A percentile compares a stretch with the other conserved stretches of the same genome.
Conservation (phyloP, 2,113 vertebrate species). For the Oncorhynchus kisutch region DNA sequence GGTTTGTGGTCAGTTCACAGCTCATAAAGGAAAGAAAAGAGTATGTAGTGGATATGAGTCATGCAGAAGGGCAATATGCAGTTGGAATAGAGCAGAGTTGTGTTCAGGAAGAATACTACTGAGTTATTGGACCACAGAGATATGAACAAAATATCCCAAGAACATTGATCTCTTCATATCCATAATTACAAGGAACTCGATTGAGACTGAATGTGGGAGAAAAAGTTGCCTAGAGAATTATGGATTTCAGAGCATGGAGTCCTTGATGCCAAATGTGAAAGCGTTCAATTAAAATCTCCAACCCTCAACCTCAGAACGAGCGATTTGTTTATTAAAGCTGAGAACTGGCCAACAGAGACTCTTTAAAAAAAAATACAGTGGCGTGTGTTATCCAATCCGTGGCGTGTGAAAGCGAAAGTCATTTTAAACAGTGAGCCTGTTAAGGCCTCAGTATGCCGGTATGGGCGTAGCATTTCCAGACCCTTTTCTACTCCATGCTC, state of each 20-base stretch:
- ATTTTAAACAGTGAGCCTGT: slow-evolving; percentile 41
- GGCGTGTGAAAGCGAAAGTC: slow-evolving; percentile 39
- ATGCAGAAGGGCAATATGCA: slow-evolving; percentile 24
- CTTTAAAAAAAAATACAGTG: slow-evolving; percentile 37
- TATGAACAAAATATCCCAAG: slow-evolving; percentile 49
- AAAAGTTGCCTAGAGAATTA: slow-evolving; percentile 47
- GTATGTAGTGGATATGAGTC: slow-evolving; percentile 48
- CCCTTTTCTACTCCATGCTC: slow-evolving; percentile 24
- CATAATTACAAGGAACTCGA: slow-evolving; percentile 59
- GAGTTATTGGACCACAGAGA: slow-evolving; percentile 55
- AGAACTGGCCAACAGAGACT: slow-evolving; percentile 33
- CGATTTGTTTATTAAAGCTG: slow-evolving; percentile 45
- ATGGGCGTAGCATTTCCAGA: slow-evolving; percentile 19
- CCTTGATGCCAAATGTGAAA: slow-evolving; percentile 58
- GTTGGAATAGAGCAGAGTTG: not conserved
- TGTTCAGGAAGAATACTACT: slow-evolving; percentile 35
- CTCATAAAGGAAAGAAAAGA: slow-evolving; percentile 73
- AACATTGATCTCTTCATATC: slow-evolving; percentile 58
- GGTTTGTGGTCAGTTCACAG: slow-evolving; percentile 78
- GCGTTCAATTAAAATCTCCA: slow-evolving; percentile 60
- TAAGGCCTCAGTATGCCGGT: slow-evolving; percentile 29
- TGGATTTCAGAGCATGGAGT: slow-evolving; percentile 40
- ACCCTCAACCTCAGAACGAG: slow-evolving; percentile 48
- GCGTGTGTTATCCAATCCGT: slow-evolving; percentile 37
- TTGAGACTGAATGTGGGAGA: slow-evolving; percentile 53